A percentile compares a stretch with the other conserved stretches of the same genome.
Conservation (phyloP, 2,888 invertebrate species). For the Nephrotoma flavescens region DNA sequence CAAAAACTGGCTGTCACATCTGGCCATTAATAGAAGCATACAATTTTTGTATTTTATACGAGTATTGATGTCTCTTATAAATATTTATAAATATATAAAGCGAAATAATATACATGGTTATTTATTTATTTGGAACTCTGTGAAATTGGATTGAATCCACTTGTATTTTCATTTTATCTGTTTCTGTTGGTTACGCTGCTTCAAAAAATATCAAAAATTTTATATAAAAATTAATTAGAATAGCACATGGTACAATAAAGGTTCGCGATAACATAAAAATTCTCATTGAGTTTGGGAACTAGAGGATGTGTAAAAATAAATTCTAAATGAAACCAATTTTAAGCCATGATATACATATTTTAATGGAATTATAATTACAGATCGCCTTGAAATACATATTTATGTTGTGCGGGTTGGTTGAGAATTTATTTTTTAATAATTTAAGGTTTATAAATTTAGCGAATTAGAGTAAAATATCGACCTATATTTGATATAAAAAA, state of each 20-base stretch:
- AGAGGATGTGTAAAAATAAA: too few species aligned
- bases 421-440: background rate
- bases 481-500: background rate
- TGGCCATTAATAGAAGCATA: background rate
- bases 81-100: background rate
- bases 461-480: background rate
- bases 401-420: background rate
- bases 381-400: background rate
- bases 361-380: background rate
- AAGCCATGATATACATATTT: background rate
- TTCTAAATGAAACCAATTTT: background rate
- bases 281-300: too few species aligned
- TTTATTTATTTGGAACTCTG: background rate
- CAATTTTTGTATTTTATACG: background rate
- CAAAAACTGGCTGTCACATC: background rate
- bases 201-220: background rate
- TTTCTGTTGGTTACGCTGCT: background rate
- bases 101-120: background rate
- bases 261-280: too few species aligned
- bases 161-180: background rate
- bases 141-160: background rate
- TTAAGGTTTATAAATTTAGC: background rate
- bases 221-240: background rate
- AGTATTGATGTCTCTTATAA: background rate
- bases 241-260: background rate